phyloP scores from a whole-genome alignment of 2,797 vertebrate genomes.

The Peromyscus nudipes region DNA sequence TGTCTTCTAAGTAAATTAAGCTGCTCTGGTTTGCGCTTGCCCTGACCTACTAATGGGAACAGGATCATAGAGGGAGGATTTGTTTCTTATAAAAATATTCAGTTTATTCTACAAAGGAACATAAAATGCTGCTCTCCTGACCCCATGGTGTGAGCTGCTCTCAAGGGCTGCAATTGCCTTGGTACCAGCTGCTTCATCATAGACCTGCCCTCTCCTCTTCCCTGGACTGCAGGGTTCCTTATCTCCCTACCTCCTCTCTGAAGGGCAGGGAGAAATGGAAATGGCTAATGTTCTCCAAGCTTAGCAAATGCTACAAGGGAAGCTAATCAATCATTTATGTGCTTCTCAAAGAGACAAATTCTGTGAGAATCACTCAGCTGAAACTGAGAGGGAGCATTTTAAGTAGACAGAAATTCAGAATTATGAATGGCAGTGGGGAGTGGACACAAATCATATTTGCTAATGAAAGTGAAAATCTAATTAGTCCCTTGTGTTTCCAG shows the following conservation, averaged over 20 bases:
- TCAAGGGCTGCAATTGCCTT: constrained; percentile 75
- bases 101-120: constrained; percentile 78
- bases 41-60: constrained; percentile 80
- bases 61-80: constrained; percentile 78
- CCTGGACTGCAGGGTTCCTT: background rate
- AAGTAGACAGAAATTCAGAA: constrained; percentile 80
- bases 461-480: constrained; percentile 85
- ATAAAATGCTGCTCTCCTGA: constrained; percentile 72
- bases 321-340: constrained; percentile 83
- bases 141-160: constrained; percentile 31
- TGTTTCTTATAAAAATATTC: constrained; percentile 81
- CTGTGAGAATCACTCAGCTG: constrained; percentile 67
- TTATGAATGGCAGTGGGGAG: constrained; percentile 75
- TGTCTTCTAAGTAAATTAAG: constrained; percentile 86
- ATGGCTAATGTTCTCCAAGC: constrained; percentile 83
- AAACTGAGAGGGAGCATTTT: constrained; percentile 39
- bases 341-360: constrained; percentile 73
- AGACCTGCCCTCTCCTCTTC: background rate
- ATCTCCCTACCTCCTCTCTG: constrained; percentile 63
- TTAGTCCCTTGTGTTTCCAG: constrained; percentile 81
- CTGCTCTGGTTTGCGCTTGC: constrained; percentile 81
- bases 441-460: constrained; percentile 87
- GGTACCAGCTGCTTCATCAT: constrained; percentile 49
- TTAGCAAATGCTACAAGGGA: constrained; percentile 81
- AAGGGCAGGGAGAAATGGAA: constrained; percentile 80